Percentiles rank a stretch among this genome's conserved stretches.
These are phyloP conservation scores for Drosophila yakuba DNA, from an alignment of 1,140 invertebrate genomes.

Conservation along the genomic window DNA sequence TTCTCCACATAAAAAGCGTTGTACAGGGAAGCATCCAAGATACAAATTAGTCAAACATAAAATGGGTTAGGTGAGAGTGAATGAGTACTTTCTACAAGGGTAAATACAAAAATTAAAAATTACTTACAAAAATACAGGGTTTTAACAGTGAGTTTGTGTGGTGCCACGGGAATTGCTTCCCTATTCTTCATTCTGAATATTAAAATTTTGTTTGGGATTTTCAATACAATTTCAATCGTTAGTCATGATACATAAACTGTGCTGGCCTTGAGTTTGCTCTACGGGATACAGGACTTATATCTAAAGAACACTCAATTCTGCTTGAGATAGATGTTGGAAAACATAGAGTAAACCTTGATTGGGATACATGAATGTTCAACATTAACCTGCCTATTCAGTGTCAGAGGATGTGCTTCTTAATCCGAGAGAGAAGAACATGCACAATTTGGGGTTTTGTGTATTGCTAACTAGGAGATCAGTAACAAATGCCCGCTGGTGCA, in stretches of 20 bases:
- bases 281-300: slow-evolving; percentile 39
- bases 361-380: not conserved
- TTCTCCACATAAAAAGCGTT: slow-evolving; percentile 7
- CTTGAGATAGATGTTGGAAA: slow-evolving; percentile 9
- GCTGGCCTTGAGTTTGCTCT: slow-evolving; percentile 14
- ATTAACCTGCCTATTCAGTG: slow-evolving; percentile 9
- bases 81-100: slow-evolving; percentile 7
- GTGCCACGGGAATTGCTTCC: slow-evolving; percentile 7
- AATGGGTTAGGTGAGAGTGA: slow-evolving; percentile 18
- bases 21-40: slow-evolving; percentile 2
- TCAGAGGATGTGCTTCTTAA: slow-evolving; percentile 7
- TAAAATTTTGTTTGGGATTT: slow-evolving; percentile 19
- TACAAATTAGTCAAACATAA: slow-evolving; percentile 26
- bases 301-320: slow-evolving; percentile 25
- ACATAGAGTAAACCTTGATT: not conserved
- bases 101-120: slow-evolving; percentile 14
- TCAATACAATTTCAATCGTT: slow-evolving; percentile 4
- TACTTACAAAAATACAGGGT: slow-evolving; percentile 30
- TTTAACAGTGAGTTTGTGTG: slow-evolving; percentile 17
- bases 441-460: slow-evolving; percentile 39
- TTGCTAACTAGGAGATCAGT: slow-evolving; percentile 52
- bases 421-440: slow-evolving; percentile 38
- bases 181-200: slow-evolving; percentile 6
- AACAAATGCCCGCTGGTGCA: slow-evolving; percentile 39
- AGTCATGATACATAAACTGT: slow-evolving; percentile 12